phyloP scores from a whole-genome alignment of 2,888 invertebrate genomes.

The Hydriomena furcata region DNA sequence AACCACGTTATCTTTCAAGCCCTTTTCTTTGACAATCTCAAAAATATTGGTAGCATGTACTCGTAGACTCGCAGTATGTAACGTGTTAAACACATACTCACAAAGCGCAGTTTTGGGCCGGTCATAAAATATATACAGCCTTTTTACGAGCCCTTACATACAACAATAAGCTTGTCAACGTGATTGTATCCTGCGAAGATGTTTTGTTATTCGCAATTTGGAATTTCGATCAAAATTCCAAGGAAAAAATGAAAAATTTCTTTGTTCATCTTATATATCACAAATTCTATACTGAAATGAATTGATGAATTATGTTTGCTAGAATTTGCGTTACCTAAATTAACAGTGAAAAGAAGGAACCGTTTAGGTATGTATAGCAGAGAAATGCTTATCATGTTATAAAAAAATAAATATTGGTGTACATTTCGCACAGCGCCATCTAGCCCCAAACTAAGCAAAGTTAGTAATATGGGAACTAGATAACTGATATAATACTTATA shows the following conservation, averaged over 20 bases:
- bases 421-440: too few relatives aligned
- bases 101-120: slow-evolving; percentile 15
- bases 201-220: slow-evolving; percentile 20
- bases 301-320: too few relatives aligned
- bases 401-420: too few relatives aligned
- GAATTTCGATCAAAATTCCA: slow-evolving; percentile 9
- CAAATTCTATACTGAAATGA: too few relatives aligned
- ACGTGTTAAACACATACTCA: slow-evolving; percentile 27
- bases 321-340: too few relatives aligned
- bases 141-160: slow-evolving; percentile 31
- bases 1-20: not conserved
- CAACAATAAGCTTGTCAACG: slow-evolving; percentile 30
- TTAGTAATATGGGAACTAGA: too few relatives aligned
- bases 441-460: too few relatives aligned
- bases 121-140: slow-evolving; percentile 33
- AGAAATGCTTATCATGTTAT: too few relatives aligned
- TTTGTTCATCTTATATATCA: too few relatives aligned
- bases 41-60: slow-evolving; percentile 9
- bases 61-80: not conserved
- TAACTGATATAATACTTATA: too few relatives aligned
- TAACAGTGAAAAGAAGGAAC: too few relatives aligned
- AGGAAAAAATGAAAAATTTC: not conserved
- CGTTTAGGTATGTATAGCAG: too few relatives aligned
- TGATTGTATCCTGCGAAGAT: slow-evolving; percentile 22
- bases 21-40: not conserved